phyloP scores from a whole-genome alignment of 1,140 invertebrate species.

The Ectropis grisescens region DNA sequence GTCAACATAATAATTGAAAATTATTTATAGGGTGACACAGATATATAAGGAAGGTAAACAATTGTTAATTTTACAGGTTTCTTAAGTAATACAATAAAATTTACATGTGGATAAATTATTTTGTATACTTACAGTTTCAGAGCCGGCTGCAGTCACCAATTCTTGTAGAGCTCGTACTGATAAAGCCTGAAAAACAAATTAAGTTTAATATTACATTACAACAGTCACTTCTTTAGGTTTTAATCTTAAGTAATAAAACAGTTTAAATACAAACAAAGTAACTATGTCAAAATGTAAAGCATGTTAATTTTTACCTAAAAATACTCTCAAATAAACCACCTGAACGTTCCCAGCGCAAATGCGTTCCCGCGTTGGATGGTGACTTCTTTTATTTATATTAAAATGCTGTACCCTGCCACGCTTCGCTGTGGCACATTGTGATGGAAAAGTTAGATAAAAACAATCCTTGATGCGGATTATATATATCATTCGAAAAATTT shows the following conservation, averaged over 20 bases:
- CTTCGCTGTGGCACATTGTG: too few relatives aligned
- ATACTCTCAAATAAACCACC: too few relatives aligned
- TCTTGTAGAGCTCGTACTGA: conserved; percentile 99
- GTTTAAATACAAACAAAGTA: too few relatives aligned
- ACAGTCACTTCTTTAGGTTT: neutral
- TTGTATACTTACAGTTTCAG: conserved; percentile 83
- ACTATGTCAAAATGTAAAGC: too few relatives aligned
- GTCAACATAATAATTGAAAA: conserved; percentile 34
- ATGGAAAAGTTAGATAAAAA: too few relatives aligned
- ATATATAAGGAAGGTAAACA: conserved; percentile 9
- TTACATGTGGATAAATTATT: conserved; percentile 21
- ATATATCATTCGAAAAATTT: too few relatives aligned
- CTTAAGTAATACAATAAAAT: conserved; percentile 22
- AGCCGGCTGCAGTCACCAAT: conserved; percentile 92
- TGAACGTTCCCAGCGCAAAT: too few relatives aligned
- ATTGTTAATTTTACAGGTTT: conserved; percentile 12
- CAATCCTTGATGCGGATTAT: too few relatives aligned
- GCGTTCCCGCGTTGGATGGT: too few relatives aligned
- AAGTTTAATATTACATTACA: conserved; percentile 1
- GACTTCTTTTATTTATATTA: too few relatives aligned
- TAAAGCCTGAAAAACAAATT: conserved; percentile 81
- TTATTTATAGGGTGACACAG: conserved; percentile 28
- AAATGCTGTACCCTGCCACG: too few relatives aligned
- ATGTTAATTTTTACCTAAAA: too few relatives aligned
- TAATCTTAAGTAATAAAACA: neutral